Conservation (phyloP, 1,140 invertebrate genomes). For the Apolygus lucorum region DNA sequence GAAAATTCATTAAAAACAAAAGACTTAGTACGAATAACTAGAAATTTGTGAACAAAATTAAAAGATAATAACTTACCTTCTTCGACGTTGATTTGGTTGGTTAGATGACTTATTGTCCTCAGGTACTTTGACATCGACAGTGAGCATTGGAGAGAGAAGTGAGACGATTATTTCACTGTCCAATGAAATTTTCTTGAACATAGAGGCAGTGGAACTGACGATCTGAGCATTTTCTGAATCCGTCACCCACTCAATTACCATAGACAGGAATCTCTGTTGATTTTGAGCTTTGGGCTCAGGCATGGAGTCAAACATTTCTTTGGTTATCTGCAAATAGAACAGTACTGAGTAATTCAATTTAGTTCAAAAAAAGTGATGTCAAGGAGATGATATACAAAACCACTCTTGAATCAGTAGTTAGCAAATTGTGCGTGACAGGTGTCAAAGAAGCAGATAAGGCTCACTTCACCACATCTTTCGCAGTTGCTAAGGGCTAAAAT, state of each 20-base stretch:
- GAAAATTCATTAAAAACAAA: background rate
- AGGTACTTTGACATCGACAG: slow-evolving; percentile 12
- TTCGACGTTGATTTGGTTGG: too few relatives aligned
- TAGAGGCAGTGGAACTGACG: slow-evolving; percentile 48
- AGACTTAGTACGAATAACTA: too few relatives aligned
- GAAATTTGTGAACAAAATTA: too few relatives aligned
- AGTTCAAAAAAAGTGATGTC: too few relatives aligned
- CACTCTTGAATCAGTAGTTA: too few relatives aligned
- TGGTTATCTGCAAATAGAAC: slow-evolving; percentile 28
- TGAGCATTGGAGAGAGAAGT: slow-evolving; percentile 50
- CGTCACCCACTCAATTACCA: slow-evolving; percentile 40
- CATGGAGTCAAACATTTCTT: slow-evolving; percentile 32
- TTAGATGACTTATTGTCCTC: background rate
- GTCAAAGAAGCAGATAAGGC: too few relatives aligned
- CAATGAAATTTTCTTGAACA: slow-evolving; percentile 59
- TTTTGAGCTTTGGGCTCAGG: slow-evolving; percentile 18
- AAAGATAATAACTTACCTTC: too few relatives aligned
- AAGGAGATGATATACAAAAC: too few relatives aligned
- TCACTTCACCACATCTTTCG: too few relatives aligned
- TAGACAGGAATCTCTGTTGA: slow-evolving; percentile 38
- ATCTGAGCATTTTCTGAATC: slow-evolving; percentile 43
- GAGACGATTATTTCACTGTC: slow-evolving; percentile 52
- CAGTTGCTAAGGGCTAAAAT: too few relatives aligned
- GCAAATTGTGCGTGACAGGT: too few relatives aligned
- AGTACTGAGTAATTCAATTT: too few relatives aligned